Conservation (phyloP, 2,113 vertebrate genomes). For the Fukomys damarensis region DNA sequence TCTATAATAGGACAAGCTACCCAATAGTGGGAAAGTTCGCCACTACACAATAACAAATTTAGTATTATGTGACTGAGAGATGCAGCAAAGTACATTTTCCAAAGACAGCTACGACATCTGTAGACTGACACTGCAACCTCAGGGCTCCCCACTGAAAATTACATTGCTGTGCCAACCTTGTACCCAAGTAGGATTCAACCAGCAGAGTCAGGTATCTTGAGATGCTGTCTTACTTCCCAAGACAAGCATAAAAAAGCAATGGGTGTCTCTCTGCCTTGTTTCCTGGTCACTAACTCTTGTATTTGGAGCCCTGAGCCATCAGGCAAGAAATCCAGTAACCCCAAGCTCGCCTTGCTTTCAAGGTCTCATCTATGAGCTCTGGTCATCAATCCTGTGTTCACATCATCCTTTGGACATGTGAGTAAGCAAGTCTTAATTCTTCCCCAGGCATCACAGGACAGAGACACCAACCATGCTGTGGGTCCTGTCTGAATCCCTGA, state of each 20-base stretch:
- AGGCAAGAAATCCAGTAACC: neutral
- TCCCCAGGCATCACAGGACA: neutral
- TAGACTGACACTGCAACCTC: neutral
- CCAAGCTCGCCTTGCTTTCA: neutral
- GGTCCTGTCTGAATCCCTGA: neutral
- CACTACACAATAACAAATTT: neutral
- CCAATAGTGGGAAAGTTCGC: neutral
- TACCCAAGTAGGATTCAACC: neutral
- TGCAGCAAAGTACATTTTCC: neutral
- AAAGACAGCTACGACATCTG: neutral
- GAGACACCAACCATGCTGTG: neutral
- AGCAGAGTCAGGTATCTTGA: neutral
- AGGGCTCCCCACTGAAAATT: neutral
- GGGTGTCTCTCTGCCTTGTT: neutral
- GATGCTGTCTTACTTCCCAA: neutral
- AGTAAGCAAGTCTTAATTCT: conserved; percentile 11
- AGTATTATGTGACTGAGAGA: neutral
- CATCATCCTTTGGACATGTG: neutral
- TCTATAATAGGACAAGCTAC: neutral
- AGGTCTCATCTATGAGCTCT: neutral
- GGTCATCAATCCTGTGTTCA: neutral
- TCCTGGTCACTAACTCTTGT: neutral
- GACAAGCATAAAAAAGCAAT: neutral
- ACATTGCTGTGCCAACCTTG: neutral
- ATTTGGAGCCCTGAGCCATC: neutral